Evolutionary conservation across 2,113 vertebrate genomes (phyloP).

Genomic region (Petrocephalus zakoni): DNA sequence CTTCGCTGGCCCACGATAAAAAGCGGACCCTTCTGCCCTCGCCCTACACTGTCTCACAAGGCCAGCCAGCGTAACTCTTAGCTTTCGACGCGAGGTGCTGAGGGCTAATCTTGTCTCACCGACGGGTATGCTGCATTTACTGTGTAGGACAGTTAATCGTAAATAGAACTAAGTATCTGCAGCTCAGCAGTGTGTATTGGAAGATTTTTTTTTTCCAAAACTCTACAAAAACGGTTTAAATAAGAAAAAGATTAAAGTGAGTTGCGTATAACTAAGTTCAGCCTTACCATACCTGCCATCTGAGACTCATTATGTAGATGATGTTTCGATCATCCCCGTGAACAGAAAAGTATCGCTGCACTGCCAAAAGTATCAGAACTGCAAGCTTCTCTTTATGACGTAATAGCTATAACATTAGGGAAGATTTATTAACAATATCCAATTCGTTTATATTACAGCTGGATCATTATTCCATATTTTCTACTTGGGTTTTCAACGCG

Average conservation of each 20-base stretch:
- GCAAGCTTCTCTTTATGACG: background rate
- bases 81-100: background rate
- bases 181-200: background rate
- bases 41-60: background rate
- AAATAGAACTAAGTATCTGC: background rate
- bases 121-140: background rate
- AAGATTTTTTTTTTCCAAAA: background rate
- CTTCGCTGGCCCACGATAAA: background rate
- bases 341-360: background rate
- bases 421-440: background rate
- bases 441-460: background rate
- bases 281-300: background rate
- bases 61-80: background rate
- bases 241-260: background rate
- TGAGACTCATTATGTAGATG: background rate
- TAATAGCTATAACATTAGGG: background rate
- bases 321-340: background rate
- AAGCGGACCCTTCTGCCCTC: background rate
- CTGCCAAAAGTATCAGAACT: background rate
- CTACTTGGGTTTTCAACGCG: background rate
- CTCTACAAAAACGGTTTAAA: background rate
- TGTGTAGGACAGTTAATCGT: background rate
- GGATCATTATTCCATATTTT: background rate
- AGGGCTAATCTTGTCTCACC: background rate
- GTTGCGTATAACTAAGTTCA: background rate